Percentiles rank a stretch among this genome's conserved stretches.
These are phyloP conservation scores for Troglohyphantes excavatus DNA, from an alignment of 2,888 invertebrate genomes.

Conservation along the genomic window DNA sequence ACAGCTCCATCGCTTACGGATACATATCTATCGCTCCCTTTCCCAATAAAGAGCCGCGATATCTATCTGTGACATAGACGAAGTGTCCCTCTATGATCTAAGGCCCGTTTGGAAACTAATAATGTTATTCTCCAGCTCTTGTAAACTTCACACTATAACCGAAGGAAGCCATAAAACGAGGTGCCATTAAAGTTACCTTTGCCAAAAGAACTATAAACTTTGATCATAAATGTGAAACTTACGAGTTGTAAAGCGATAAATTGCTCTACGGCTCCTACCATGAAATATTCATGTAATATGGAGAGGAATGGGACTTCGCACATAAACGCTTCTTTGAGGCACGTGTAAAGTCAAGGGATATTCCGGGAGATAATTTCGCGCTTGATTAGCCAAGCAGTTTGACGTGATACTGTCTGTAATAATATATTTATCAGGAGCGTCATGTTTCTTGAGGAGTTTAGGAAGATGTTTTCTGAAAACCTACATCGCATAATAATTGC, in stretches of 20 bases:
- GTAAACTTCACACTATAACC: constrained; percentile 73
- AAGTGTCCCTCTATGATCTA: constrained; percentile 61
- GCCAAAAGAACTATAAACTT: constrained; percentile 73
- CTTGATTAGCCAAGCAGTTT: constrained; percentile 72
- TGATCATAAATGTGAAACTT: constrained; percentile 73
- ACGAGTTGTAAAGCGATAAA: constrained; percentile 76
- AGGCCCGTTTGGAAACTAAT: constrained; percentile 65
- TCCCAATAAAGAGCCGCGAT: too few relatives aligned
- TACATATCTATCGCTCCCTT: too few relatives aligned
- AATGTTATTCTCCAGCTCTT: constrained; percentile 66
- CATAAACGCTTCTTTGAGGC: constrained; percentile 70
- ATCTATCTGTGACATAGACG: constrained; percentile 7
- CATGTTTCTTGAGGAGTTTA: constrained; percentile 30
- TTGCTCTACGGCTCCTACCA: constrained; percentile 60
- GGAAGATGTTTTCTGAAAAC: background rate
- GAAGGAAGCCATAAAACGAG: constrained; percentile 69
- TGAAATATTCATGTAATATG: constrained; percentile 77
- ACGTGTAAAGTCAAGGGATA: constrained; percentile 55
- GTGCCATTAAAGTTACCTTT: constrained; percentile 72
- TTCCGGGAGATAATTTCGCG: constrained; percentile 53
- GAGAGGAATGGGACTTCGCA: constrained; percentile 53
- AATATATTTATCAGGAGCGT: constrained; percentile 64
- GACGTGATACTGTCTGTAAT: constrained; percentile 54
- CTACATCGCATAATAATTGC: background rate
- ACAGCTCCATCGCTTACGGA: too few relatives aligned